Percentiles rank a stretch among this genome's conserved stretches.
Conservation (phyloP, 2,888 invertebrate species). For the Orchesella flavescens region DNA sequence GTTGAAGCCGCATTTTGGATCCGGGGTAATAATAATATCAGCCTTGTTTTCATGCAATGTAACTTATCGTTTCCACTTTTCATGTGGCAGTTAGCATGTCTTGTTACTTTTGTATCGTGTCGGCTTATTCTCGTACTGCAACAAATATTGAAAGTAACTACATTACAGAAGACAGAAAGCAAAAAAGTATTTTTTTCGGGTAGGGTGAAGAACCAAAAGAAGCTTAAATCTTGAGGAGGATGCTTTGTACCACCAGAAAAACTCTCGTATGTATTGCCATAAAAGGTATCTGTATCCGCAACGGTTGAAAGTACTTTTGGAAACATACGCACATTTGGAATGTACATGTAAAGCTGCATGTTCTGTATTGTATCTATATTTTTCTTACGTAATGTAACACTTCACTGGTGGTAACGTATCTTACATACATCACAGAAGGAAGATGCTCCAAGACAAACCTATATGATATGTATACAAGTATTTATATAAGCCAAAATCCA, state of each 20-base stretch:
- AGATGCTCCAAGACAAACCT: not conserved
- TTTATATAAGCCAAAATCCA: conserved; percentile 4
- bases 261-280: no score
- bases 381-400: no score
- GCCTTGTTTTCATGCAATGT: conserved; percentile 1
- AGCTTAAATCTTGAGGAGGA: no score
- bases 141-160: conserved; percentile 1
- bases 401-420: no score
- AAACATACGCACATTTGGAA: not conserved
- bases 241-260: no score
- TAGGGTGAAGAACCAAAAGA: not conserved
- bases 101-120: conserved; percentile 1
- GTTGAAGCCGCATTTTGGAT: no score
- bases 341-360: not conserved
- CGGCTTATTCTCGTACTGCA: not conserved
- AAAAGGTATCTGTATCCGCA: no score
- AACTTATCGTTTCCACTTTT: not conserved
- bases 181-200: not conserved
- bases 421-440: not conserved
- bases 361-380: no score
- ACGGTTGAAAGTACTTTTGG: no score
- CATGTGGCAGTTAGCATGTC: not conserved
- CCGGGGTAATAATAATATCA: not conserved
- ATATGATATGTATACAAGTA: not conserved
- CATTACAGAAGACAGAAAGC: not conserved